phyloP scores from a whole-genome alignment of 37 sponge, comb jelly and placozoan genomes.

The Cladorhizidae sp. region DNA sequence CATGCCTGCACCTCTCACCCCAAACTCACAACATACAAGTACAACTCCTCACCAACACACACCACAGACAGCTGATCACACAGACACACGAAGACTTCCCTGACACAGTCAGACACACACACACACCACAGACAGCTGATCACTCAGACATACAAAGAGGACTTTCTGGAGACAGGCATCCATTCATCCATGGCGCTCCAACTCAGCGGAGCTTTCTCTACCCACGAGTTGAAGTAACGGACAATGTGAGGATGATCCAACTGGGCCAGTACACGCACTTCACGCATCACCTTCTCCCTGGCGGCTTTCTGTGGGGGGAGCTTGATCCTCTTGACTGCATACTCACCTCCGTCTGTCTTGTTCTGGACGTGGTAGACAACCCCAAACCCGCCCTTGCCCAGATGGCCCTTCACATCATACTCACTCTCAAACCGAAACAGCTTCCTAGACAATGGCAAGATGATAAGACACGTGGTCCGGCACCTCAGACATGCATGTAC shows the following conservation, averaged over 20 bases:
- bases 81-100: too few species aligned
- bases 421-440: constrained; percentile 61
- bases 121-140: not conserved
- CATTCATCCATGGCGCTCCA: constrained; percentile 42
- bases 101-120: not conserved
- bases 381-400: constrained; percentile 92
- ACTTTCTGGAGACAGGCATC: constrained; percentile 27
- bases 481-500: too few species aligned
- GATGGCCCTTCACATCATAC: constrained; percentile 58
- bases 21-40: too few species aligned
- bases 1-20: too few species aligned
- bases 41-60: not conserved
- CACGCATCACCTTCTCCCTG: constrained; percentile 86
- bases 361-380: constrained; percentile 82
- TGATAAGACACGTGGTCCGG: not conserved
- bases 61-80: not conserved
- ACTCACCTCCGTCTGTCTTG: constrained; percentile 70
- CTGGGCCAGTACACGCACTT: constrained; percentile 83
- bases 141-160: constrained; percentile 47
- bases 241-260: constrained; percentile 84
- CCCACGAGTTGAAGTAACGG: constrained; percentile 89
- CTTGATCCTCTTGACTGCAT: constrained; percentile 87
- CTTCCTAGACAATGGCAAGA: not conserved
- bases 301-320: constrained; percentile 55
- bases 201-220: constrained; percentile 70